Percentiles rank a stretch among this genome's conserved stretches.
Evolutionary conservation across 2,797 vertebrate species (phyloP).

Genomic region (Atherinosoma microstoma): DNA sequence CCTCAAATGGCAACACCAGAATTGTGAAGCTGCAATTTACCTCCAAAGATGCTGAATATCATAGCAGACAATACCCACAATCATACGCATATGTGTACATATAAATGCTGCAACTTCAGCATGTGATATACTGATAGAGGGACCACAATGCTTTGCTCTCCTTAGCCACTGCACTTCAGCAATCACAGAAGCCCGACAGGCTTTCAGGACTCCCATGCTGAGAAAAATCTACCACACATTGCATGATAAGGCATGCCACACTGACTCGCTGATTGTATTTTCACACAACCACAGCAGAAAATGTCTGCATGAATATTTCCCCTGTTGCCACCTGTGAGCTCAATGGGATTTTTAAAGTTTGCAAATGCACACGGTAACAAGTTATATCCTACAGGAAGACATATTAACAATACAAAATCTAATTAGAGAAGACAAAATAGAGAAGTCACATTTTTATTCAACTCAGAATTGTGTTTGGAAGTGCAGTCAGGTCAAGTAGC

Average conservation of each 20-base stretch:
- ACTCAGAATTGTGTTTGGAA: constrained; percentile 20
- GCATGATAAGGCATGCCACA: constrained; percentile 23
- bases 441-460: constrained; percentile 3
- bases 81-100: neutral
- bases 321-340: constrained; percentile 24
- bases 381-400: neutral
- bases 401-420: constrained; percentile 16
- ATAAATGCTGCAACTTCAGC: constrained; percentile 22
- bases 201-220: constrained; percentile 29
- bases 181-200: constrained; percentile 32
- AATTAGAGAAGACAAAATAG: neutral
- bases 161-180: constrained; percentile 49
- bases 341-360: constrained; percentile 27
- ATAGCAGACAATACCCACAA: constrained; percentile 18
- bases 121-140: constrained; percentile 49
- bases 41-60: constrained; percentile 45
- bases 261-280: constrained; percentile 46
- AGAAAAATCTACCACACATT: constrained; percentile 27
- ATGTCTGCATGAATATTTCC: constrained; percentile 29
- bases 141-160: constrained; percentile 46
- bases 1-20: constrained; percentile 54
- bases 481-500: constrained; percentile 32
- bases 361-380: constrained; percentile 9
- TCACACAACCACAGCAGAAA: constrained; percentile 17
- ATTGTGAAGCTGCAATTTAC: constrained; percentile 50